These are phyloP conservation scores for Morpho helenor DNA, from an alignment of 2,888 invertebrate species.

Conservation along the genomic window DNA sequence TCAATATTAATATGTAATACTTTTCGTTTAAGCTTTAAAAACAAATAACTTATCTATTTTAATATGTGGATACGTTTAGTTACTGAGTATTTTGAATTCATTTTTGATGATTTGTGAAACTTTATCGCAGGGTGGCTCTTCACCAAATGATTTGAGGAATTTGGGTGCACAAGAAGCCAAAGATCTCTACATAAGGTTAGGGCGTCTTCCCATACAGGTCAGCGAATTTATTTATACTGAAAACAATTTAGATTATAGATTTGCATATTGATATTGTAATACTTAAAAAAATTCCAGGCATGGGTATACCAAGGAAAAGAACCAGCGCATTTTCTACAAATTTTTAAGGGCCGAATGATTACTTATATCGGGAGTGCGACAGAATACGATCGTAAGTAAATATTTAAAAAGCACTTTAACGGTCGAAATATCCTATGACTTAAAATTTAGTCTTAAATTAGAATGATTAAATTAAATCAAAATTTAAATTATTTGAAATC, in stretches of 20 bases:
- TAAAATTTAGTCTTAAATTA: no score
- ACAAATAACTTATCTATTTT: no score
- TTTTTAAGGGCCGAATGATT: constrained; percentile 92
- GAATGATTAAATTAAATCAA: no score
- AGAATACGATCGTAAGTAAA: constrained; percentile 80
- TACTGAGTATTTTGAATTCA: background rate
- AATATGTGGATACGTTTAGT: no score
- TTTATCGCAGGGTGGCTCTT: constrained; percentile 83
- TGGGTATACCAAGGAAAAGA: constrained; percentile 93
- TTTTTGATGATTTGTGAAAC: background rate
- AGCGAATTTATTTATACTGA: background rate
- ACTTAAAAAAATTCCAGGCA: constrained; percentile 58
- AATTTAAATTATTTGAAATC: no score
- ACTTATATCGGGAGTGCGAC: constrained; percentile 84
- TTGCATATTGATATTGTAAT: background rate
- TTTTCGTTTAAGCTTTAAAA: no score
- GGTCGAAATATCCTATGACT: background rate
- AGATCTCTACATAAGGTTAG: constrained; percentile 70
- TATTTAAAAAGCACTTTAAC: background rate
- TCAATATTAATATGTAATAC: no score
- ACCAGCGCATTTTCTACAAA: constrained; percentile 93
- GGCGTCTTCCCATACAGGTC: constrained; percentile 75
- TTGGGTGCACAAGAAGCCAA: constrained; percentile 82
- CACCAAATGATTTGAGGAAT: constrained; percentile 86
- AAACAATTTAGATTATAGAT: background rate